phyloP scores from a whole-genome alignment of 2,888 invertebrate genomes.

The Dryomyza anilis region DNA sequence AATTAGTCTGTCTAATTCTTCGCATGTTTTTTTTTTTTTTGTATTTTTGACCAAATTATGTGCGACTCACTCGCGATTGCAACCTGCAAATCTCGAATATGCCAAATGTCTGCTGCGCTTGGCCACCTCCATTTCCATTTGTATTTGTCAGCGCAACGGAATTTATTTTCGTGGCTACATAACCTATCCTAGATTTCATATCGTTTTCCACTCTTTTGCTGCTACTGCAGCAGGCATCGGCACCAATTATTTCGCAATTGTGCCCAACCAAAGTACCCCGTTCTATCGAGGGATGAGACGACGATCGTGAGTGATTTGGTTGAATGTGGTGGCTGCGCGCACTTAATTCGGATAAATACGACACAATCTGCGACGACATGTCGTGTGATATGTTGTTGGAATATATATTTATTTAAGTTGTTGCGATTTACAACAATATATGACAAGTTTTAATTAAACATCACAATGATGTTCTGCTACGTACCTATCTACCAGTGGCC shows the following conservation, averaged over 20 bases:
- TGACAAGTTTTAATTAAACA: conserved; percentile 8
- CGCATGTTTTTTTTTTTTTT: conserved; percentile 1
- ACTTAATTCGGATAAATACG: no score
- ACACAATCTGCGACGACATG: background rate
- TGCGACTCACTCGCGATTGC: background rate
- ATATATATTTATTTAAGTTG: conserved; percentile 16
- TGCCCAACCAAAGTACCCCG: background rate
- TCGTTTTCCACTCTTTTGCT: conserved; percentile 3
- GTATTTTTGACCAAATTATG: conserved; percentile 5
- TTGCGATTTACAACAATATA: conserved; percentile 17
- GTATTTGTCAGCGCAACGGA: conserved; percentile 45
- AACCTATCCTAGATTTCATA: background rate
- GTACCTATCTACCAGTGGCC: no score
- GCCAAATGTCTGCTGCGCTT: conserved; percentile 10
- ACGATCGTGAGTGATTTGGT: background rate
- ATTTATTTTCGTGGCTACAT: conserved; percentile 1
- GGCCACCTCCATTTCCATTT: conserved; percentile 51
- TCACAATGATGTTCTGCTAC: background rate
- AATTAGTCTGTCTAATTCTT: conserved; percentile 24
- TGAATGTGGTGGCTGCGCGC: background rate
- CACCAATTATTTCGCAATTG: background rate
- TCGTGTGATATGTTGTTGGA: conserved; percentile 4
- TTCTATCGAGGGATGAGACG: background rate
- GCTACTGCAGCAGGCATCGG: no score
- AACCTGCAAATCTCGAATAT: background rate